Base-by-base conservation (phyloP, 1,140 invertebrate species). In the Apis cerana region DNA sequence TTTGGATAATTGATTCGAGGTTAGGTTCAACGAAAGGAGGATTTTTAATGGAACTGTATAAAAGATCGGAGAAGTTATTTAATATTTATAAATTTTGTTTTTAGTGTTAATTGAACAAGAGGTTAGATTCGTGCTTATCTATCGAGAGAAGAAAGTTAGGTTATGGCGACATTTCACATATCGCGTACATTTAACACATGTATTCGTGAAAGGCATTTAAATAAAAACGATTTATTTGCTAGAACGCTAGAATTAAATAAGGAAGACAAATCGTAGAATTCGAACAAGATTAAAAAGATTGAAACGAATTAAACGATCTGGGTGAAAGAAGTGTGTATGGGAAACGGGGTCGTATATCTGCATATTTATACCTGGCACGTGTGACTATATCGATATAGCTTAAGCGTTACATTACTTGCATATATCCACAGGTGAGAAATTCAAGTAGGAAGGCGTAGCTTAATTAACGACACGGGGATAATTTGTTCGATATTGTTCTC, bases 391-490 rank as follows among this genome's bases (percentile, higher is more conserved):
- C 58, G 58, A 59, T 59, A 59, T n/a, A 5, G 43, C 59, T 67
- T 54, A 67, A 67, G 62, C 56, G 62, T 67, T 65, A 67, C 74
- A 59, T 33, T 23, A 69, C 76, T 48, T 33, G n/a, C 43, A 61
- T n/a, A 27, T 61, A 27, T 61, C 58, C 27, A 48, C 52, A 27
- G 67, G 59, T 61, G 58, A 71, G 77, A 71, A 61, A 71, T 59
- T 52, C 48, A 21, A 50, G 48, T 50, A 43, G n/a, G 64, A 62
- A 19, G 67, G 23, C 23, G n/a, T 23, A 70, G 65, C 50, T 78
- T 77, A 69, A 82, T 82, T 77, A 77, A 78, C 50, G 43, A 70
- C 59, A 54, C 50, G 27, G 17, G 15, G 54, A 61, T 64, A 72
- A 50, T 21, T 50, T 64, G 68, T 43, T 7, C 58, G 68, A 54